These are phyloP conservation scores for Gryllus longicercus DNA, from an alignment of 2,888 invertebrate species.

Conservation along the genomic window DNA sequence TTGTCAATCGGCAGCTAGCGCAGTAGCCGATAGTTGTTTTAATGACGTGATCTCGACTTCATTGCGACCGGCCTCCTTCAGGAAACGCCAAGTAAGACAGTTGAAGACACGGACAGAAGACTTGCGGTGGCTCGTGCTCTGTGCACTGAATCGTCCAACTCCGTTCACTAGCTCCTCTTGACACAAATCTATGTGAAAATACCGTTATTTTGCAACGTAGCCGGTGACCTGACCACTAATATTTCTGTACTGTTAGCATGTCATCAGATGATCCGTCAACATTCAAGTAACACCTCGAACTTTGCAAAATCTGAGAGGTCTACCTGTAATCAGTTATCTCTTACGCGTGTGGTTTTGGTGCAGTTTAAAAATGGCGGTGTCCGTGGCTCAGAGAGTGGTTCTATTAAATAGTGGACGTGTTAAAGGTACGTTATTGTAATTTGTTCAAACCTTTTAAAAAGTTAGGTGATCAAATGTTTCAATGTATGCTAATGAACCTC, in stretches of 20 bases:
- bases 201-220: background rate
- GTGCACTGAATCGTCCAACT: too few species aligned
- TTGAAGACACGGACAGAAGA: too few species aligned
- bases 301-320: background rate
- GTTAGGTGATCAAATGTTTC: too few species aligned
- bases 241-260: background rate
- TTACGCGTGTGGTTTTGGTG: background rate
- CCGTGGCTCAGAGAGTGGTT: background rate
- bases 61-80: too few species aligned
- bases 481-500: too few species aligned
- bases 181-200: background rate
- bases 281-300: background rate
- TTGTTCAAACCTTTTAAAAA: background rate
- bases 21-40: too few species aligned
- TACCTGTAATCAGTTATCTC: background rate
- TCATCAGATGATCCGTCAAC: conserved; percentile 5
- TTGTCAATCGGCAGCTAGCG: too few species aligned
- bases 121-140: too few species aligned
- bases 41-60: too few species aligned
- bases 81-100: too few species aligned
- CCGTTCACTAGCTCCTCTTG: background rate
- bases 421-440: background rate
- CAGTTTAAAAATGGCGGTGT: conserved; percentile 20
- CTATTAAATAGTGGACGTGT: conserved; percentile 19
- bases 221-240: background rate